Percentiles rank a stretch among this genome's conserved stretches.
phyloP scores from a whole-genome alignment of 2,113 vertebrate species.

The Brachypteracias leptosomus region DNA sequence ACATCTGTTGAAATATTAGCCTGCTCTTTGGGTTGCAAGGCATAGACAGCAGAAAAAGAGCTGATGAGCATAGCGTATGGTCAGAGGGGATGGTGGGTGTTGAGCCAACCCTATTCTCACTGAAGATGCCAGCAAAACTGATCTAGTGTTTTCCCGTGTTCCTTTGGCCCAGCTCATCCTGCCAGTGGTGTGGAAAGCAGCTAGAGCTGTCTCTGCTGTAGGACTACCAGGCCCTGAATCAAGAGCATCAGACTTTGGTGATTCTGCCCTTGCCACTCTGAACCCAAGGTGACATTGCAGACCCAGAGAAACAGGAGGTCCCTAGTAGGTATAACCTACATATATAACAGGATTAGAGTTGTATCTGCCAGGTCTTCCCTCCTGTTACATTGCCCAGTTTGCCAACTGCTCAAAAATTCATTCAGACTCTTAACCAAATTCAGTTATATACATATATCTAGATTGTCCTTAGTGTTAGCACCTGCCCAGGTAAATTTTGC shows the following conservation, averaged over 20 bases:
- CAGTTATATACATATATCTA: not conserved
- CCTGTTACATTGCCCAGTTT: not conserved
- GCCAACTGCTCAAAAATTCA: not conserved
- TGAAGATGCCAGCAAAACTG: not conserved
- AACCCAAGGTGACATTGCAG: not conserved
- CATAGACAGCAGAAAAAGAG: not conserved
- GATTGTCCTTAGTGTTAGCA: not conserved
- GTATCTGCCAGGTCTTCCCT: not conserved
- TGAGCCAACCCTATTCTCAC: not conserved
- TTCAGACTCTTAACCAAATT: not conserved
- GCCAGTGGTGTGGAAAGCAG: not conserved
- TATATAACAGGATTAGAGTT: not conserved
- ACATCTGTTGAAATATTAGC: not conserved
- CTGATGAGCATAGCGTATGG: not conserved
- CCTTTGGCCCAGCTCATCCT: not conserved
- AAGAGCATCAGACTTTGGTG: not conserved
- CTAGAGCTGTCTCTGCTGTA: not conserved
- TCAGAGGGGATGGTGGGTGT: not conserved
- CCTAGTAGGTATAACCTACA: not conserved
- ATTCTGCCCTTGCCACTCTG: not conserved
- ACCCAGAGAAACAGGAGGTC: not conserved
- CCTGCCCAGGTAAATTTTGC: not conserved
- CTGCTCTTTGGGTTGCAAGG: not conserved
- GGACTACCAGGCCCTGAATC: not conserved
- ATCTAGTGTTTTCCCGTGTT: not conserved